These are phyloP conservation scores for Megathymus violae DNA, from an alignment of 1,140 invertebrate species.

Conservation along the genomic window DNA sequence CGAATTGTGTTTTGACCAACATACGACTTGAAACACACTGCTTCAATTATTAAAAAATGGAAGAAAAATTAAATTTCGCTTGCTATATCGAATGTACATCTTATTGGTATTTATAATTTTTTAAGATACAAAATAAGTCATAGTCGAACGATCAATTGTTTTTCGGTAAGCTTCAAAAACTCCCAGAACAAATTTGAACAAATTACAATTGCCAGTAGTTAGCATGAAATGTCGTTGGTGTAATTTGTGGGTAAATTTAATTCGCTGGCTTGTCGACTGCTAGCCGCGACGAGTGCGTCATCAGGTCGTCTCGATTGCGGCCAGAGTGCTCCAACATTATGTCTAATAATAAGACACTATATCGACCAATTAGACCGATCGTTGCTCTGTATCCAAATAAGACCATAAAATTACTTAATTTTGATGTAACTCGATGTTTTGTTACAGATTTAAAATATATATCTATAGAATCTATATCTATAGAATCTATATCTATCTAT, in stretches of 20 bases:
- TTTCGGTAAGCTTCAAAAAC: background rate
- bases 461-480: too few relatives aligned
- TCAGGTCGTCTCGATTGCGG: conserved; percentile 38
- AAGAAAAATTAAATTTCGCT: too few relatives aligned
- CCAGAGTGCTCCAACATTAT: conserved; percentile 37
- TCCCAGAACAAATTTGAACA: background rate
- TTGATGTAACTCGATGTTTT: background rate
- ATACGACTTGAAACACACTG: too few relatives aligned
- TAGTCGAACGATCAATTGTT: conserved; percentile 8
- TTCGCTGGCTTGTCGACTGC: conserved; percentile 38
- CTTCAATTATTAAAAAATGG: too few relatives aligned
- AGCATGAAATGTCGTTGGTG: conserved; percentile 36
- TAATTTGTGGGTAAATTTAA: conserved; percentile 50
- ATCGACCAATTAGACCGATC: conserved; percentile 32
- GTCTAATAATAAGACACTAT: conserved; percentile 40
- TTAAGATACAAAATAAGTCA: too few relatives aligned
- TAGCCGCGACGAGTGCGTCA: conserved; percentile 47
- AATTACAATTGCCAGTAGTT: background rate
- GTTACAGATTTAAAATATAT: too few relatives aligned
- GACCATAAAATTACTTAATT: conserved; percentile 14
- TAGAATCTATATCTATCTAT: too few relatives aligned
- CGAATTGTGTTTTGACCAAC: too few relatives aligned
- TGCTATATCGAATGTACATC: too few relatives aligned
- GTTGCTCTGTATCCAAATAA: conserved; percentile 16
- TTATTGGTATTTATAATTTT: too few relatives aligned